phyloP scores from a whole-genome alignment of 2,888 invertebrate genomes.

The Caenorhabditis afra region DNA sequence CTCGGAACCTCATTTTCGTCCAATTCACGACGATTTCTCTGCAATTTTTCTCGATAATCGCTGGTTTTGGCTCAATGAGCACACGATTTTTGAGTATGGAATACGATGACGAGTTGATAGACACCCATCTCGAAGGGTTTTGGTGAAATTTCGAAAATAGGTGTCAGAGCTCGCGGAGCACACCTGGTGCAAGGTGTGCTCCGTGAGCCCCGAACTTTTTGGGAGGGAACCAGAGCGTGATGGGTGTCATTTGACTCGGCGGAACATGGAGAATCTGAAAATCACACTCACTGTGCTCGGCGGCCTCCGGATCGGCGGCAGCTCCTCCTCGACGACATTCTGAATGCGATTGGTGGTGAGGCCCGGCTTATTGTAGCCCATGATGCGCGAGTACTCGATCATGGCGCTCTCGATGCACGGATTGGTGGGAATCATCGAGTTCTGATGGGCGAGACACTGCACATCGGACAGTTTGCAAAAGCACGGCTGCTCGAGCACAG shows the following conservation, averaged over 20 bases:
- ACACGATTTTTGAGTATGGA: background rate
- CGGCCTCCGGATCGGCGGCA: constrained; percentile 33
- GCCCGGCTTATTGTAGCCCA: constrained; percentile 59
- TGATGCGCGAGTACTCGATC: constrained; percentile 64
- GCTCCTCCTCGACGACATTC: constrained; percentile 23
- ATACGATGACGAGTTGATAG: background rate
- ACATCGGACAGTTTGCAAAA: constrained; percentile 72
- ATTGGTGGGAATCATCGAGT: constrained; percentile 75
- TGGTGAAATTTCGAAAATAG: background rate
- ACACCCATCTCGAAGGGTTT: background rate
- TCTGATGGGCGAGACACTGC: constrained; percentile 68
- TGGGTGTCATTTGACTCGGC: background rate
- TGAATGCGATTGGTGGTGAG: constrained; percentile 42
- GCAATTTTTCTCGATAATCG: background rate
- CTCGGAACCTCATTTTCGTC: constrained; percentile 10
- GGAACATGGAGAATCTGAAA: background rate
- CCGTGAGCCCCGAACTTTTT: background rate
- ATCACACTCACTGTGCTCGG: constrained; percentile 24
- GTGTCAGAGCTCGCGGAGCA: background rate
- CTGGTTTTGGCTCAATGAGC: too few species aligned
- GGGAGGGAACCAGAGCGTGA: background rate
- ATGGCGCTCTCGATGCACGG: constrained; percentile 76
- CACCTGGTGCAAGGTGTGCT: constrained; percentile 5
- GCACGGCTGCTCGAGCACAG: constrained; percentile 76
- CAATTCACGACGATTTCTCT: background rate